A percentile compares a stretch with the other conserved stretches of the same genome.
Evolutionary conservation across 2,797 vertebrate genomes (phyloP).

Genomic region (Mus spretus): DNA sequence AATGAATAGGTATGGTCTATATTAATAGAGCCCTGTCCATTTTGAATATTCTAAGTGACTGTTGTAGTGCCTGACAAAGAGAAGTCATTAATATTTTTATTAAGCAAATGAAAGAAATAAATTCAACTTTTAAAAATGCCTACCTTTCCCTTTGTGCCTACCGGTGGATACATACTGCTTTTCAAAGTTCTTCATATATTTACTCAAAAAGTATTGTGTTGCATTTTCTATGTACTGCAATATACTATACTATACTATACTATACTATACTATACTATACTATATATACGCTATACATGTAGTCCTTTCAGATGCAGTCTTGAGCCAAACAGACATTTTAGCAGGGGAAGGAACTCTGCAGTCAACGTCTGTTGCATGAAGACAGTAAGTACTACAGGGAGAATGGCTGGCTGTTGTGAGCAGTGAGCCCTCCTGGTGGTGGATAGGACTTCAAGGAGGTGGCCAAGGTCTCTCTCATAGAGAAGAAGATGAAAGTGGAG

Average conservation of each 20-base stretch:
- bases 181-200: background rate
- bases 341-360: background rate
- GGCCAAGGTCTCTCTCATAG: background rate
- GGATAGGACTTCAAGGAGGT: background rate
- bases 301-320: background rate
- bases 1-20: background rate
- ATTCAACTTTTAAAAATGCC: background rate
- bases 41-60: background rate
- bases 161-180: background rate
- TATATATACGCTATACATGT: background rate
- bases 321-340: background rate
- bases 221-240: background rate
- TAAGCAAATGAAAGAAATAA: conserved; percentile 14
- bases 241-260: background rate
- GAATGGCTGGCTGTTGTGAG: background rate
- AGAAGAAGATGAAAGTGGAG: background rate
- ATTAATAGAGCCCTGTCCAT: background rate
- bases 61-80: background rate
- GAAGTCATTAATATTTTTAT: background rate
- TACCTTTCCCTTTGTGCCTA: background rate
- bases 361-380: background rate
- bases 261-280: background rate
- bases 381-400: background rate
- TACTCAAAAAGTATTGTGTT: background rate
- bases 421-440: background rate